Conservation (phyloP, 2,113 vertebrate species). For the Platanista minor region DNA sequence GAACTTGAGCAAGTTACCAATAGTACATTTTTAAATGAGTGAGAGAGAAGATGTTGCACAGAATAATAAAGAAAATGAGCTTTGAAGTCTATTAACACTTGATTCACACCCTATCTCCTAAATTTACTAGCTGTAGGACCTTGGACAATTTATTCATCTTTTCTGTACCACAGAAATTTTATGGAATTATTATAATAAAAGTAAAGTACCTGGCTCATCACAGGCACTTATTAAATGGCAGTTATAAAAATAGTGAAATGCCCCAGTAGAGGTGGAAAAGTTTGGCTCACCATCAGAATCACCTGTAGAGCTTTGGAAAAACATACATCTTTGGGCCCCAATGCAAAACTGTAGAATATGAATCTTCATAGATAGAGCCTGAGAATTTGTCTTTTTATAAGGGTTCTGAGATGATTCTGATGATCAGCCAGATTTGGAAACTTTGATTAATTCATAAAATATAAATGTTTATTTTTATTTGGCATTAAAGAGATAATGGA, state of each 20-base stretch:
- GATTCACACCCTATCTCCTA: background rate
- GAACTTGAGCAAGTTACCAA: background rate
- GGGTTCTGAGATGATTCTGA: background rate
- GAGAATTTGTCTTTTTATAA: background rate
- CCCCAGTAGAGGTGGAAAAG: background rate
- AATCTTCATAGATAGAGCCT: background rate
- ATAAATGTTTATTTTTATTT: background rate
- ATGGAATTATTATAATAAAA: background rate
- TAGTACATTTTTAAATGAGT: background rate
- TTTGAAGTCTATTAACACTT: background rate
- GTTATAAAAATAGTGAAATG: background rate
- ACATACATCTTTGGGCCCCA: background rate
- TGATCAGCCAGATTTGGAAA: background rate
- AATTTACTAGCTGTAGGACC: background rate
- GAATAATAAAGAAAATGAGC: background rate
- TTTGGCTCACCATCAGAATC: background rate
- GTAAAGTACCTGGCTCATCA: background rate
- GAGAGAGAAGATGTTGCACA: too few relatives aligned
- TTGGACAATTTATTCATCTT: background rate
- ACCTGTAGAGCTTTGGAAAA: background rate
- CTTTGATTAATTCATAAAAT: background rate
- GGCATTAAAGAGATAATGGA: background rate
- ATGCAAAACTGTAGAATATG: background rate
- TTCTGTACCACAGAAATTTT: background rate
- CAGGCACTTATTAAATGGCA: background rate